Base-by-base conservation (phyloP, 2,888 invertebrate genomes). In the Drosophila greeni region DNA sequence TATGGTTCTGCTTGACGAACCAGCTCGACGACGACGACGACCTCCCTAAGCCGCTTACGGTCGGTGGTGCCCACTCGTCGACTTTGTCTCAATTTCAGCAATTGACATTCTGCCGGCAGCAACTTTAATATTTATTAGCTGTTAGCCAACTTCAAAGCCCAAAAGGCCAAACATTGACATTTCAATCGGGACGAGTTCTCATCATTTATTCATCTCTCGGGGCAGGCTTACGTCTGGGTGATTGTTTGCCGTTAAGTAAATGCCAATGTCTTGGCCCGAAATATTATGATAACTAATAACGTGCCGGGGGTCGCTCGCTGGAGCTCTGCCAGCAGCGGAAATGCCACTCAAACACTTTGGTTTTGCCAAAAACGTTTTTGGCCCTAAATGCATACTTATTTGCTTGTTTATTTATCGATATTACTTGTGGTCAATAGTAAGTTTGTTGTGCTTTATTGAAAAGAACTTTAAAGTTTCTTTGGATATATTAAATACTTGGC, bases 1-100 rank as follows among this genome's bases (percentile, higher is more conserved):
- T 83, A 78, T 83, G 82, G 68, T 71, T 77, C 57, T 61, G 65
- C 73, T 53, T 64, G 74, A 68, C 64, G 59, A 68, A 69, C 77
- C 49, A 40, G 37, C 51, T 39, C 42, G 29, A 16, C 14, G 45
- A 36, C 14, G 45, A 36, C 45, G 43, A 33, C 31, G 31, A 47
- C 37, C 51, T 61, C 54, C 53, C 53, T 79, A 78, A 78, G 80
- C 78, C 42, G 76, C 79, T 78, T 78, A 78, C 18, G 26, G 51
- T 60, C 57, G 42, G 24, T 40, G 33, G 23, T n/a, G n/a, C n/a
- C 24, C 36, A 34, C 47, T 23, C 47, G 31, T 45, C 45, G 36
- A 62, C 66, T 72, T 67, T 65, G 57, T 62, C 73, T 79, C 69
- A 55, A 69, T 70, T 77, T 68, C 56, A 75, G 64, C 74, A 72